phyloP scores from a whole-genome alignment of 1,140 invertebrate species.

The Drosophila elegans region DNA sequence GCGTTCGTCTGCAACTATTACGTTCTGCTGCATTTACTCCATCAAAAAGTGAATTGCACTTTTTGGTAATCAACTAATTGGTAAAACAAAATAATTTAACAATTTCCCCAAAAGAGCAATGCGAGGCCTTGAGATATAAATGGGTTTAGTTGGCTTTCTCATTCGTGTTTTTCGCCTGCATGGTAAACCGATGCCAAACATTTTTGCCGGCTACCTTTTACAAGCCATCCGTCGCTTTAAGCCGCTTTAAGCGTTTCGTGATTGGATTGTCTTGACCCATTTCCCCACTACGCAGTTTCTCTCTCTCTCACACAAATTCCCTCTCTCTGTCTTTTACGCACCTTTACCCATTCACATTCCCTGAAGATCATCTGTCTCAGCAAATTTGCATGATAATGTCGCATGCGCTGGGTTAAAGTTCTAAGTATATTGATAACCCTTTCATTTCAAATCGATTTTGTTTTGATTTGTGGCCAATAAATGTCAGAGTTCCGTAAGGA shows the following conservation, averaged over 20 bases:
- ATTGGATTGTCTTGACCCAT: constrained; percentile 70
- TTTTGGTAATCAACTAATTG: constrained; percentile 34
- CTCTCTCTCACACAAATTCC: constrained; percentile 7
- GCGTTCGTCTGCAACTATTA: not conserved
- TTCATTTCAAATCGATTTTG: constrained; percentile 14
- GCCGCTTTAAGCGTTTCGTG: constrained; percentile 38
- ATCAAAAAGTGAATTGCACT: constrained; percentile 19
- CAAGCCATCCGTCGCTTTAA: constrained; percentile 20
- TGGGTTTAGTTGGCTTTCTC: constrained; percentile 26
- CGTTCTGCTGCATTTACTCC: constrained; percentile 18
- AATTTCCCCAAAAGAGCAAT: constrained; percentile 22
- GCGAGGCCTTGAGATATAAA: constrained; percentile 11
- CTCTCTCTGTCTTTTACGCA: constrained; percentile 30
- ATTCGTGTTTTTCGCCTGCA: constrained; percentile 42
- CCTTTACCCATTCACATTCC: constrained; percentile 48
- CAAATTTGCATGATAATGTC: constrained; percentile 51
- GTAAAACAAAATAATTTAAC: constrained; percentile 30
- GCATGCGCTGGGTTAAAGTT: constrained; percentile 13
- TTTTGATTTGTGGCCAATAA: constrained; percentile 39
- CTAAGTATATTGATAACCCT: constrained; percentile 19
- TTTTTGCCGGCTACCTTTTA: constrained; percentile 71
- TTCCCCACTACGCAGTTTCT: constrained; percentile 36
- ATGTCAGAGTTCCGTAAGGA: constrained; percentile 30
- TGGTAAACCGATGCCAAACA: constrained; percentile 48
- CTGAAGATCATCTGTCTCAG: constrained; percentile 14